Base-by-base conservation (phyloP, 1,140 invertebrate species). In the Bombus fervidus region DNA sequence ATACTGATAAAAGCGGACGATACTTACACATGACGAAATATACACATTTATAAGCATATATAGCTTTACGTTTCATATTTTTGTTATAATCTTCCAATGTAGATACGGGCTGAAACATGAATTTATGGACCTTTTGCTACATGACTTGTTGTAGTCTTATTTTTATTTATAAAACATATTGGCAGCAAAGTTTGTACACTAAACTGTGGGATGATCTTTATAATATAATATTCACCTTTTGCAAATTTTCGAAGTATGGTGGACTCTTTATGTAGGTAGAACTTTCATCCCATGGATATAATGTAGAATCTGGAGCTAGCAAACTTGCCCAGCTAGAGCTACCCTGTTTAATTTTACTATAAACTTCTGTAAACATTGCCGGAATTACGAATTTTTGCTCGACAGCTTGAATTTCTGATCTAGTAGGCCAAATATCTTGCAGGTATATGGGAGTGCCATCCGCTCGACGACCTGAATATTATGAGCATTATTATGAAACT, bases 211-310 rank as follows among this genome's bases (percentile, higher is more conserved):
- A 53, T 53, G 1, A 53, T 53, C 6, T 53, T 53, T 53, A 53
- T 53, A 66, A 37, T 25, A 37, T 3, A 12, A 57, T 62, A 66
- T 62, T 86, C 3, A 97, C 97, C 94, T 96, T 96, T 86, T 97
- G 97, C 97, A 99, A 98, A 66, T 96, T 96, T 86, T 98, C 97
- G 95, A 99, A 99, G 95, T 99, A 99, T n/a, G 99, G 99, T 5
- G 99, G 99, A 90, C 96, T 97, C 95, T 99, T 99, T 84, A 99
- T 99, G 92, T 99, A 99, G 0, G 99, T 99, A 1, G 98, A 99
- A 43, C 96, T 95, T 0, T 90, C 79, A 92, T 99, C 98, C 99
- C 99, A 99, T 0, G 98, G 97, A 95, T 99, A 99, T 12, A 99
- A 95, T 91, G 97, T 96, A 39, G 97, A 97, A 71, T 97, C 96